Evolutionary conservation across 2,113 vertebrate species (phyloP), one percentile per base, ranked within the genome.

Genomic region (Gymnogyps californianus): DNA sequence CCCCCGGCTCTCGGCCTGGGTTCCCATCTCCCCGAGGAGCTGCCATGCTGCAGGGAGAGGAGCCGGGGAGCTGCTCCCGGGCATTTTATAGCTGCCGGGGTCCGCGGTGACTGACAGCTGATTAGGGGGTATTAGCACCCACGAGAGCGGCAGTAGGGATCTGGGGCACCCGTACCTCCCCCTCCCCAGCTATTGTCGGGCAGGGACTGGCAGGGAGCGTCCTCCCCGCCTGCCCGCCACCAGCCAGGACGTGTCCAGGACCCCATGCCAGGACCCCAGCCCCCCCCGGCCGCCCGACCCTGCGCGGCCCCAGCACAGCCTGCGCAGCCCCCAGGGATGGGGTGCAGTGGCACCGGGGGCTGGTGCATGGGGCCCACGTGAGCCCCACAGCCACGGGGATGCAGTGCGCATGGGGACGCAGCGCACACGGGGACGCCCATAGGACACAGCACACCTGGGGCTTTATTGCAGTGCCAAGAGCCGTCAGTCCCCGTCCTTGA

Each of bases 81-180:
- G 78, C 3, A 5, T 76, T 97, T 97, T 97, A 97, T 96, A 97
- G 78, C 66, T 62, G 81, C 74, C 9, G 65, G 90, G 91, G 92
- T 83, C 74, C 0, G 1, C 5, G 16, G 74, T 93, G 95, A 95
- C 42, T 87, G 96, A 90, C 95, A 95, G 95, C 77, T 66, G 96
- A 91, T 95, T 94, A 95, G 80, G 86, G 83, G 87, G 96, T 11
- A 96, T 95, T 97, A 97, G 80, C 81, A 82, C 88, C 78, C 82
- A 83, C 0, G 70, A 69, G 85, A 80, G 89, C 4, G 4, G 59
- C 55, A 46, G 72, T 69, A 12, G 58, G 62, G 51, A 89, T 87
- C 87, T 87, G 87, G 94, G 96, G 95, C 96, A 95, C 78, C 55
- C 8, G 12, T 34, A 13, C 72, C 22, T 1, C 62, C 55, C 71